Evolutionary conservation across 2,113 vertebrate genomes (phyloP).

Genomic region (Scomber japonicus): DNA sequence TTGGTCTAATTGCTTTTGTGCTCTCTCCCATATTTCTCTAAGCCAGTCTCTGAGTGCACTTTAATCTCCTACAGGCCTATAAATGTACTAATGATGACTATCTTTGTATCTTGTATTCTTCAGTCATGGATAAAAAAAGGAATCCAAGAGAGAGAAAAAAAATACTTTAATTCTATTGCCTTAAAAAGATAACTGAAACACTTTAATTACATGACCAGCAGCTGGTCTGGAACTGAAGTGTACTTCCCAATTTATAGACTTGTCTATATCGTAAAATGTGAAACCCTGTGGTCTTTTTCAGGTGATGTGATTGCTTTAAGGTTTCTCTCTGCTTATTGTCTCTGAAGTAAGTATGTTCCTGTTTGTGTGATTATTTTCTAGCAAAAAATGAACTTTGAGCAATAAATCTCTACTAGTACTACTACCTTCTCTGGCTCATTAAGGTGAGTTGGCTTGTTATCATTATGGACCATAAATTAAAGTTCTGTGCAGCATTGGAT

Average conservation of each 20-base stretch:
- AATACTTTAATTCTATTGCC: background rate
- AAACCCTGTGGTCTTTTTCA: background rate
- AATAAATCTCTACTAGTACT: slow-evolving; percentile 2
- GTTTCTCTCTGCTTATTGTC: slow-evolving; percentile 2
- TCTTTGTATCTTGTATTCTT: slow-evolving; percentile 23
- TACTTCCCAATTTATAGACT: background rate
- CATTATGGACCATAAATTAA: slow-evolving; percentile 21
- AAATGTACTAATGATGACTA: slow-evolving; percentile 38
- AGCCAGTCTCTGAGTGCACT: slow-evolving; percentile 48
- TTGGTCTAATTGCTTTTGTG: slow-evolving; percentile 54
- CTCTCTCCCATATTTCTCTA: slow-evolving; percentile 38
- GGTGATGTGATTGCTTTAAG: slow-evolving; percentile 10
- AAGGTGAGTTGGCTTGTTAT: slow-evolving; percentile 49
- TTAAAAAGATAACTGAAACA: slow-evolving; percentile 15
- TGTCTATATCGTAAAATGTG: background rate
- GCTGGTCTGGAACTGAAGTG: slow-evolving; percentile 5
- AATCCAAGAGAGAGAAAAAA: background rate
- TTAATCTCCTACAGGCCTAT: slow-evolving; percentile 42
- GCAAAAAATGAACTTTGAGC: background rate
- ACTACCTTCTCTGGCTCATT: slow-evolving; percentile 28
- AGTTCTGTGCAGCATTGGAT: slow-evolving; percentile 1
- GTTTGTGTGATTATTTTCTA: slow-evolving; percentile 23
- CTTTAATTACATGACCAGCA: slow-evolving; percentile 34
- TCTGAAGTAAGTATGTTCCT: background rate
- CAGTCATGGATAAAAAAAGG: background rate